Conservation (phyloP, 2,113 vertebrate genomes). For the Paramisgurnus dabryanus region DNA sequence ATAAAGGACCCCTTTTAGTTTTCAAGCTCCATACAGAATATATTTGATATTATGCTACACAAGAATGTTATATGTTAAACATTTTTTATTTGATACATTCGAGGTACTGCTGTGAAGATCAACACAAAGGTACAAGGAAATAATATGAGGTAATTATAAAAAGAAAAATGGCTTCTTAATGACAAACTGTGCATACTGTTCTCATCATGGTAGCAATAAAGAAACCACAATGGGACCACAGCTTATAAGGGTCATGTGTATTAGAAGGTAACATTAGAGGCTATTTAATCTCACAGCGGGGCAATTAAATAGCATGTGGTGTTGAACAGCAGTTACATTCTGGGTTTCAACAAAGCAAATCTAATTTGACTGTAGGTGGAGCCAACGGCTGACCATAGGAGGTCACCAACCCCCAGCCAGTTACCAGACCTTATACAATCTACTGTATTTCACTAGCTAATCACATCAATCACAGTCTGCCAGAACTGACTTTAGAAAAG, state of each 20-base stretch:
- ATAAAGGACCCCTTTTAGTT: neutral
- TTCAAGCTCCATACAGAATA: slow-evolving; percentile 17
- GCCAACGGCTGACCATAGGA: slow-evolving; percentile 8
- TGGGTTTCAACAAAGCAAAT: slow-evolving; percentile 24
- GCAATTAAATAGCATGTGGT: slow-evolving; percentile 3
- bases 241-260: neutral
- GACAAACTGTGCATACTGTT: neutral
- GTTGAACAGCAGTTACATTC: neutral
- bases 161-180: too few species aligned
- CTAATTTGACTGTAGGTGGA: neutral
- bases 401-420: neutral
- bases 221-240: neutral
- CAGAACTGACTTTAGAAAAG: neutral
- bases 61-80: neutral
- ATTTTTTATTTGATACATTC: neutral
- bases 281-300: neutral
- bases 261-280: neutral
- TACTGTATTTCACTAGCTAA: neutral
- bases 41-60: neutral
- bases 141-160: neutral
- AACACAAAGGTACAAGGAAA: too few species aligned
- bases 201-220: neutral
- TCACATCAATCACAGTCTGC: neutral
- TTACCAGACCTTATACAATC: slow-evolving; percentile 6
- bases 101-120: neutral